Evolutionary conservation across 1,140 invertebrate genomes (phyloP).

Genomic region (Stegodyphus dumicola): DNA sequence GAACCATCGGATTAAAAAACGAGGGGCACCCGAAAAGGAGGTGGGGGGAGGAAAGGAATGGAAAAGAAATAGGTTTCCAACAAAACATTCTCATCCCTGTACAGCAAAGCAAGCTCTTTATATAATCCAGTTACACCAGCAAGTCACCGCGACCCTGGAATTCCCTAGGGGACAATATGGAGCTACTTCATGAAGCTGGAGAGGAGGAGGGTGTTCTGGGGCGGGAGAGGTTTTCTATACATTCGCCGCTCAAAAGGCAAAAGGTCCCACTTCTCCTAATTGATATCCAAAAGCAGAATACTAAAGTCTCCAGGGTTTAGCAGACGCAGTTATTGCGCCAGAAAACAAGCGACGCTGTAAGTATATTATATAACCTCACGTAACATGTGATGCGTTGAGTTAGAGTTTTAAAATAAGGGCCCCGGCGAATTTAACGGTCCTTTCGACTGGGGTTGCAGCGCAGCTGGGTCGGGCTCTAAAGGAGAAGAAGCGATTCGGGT

Average conservation of each 20-base stretch:
- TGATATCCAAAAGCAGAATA: constrained; percentile 56
- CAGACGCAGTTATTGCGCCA: background rate
- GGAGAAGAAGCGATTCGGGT: constrained; percentile 3
- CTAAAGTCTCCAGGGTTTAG: constrained; percentile 14
- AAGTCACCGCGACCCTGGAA: constrained; percentile 32
- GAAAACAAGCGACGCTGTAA: constrained; percentile 52
- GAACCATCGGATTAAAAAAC: constrained; percentile 41
- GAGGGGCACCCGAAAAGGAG: background rate
- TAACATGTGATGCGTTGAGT: constrained; percentile 56
- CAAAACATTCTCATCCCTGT: background rate
- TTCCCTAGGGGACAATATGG: constrained; percentile 36
- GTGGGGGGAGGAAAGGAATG: background rate
- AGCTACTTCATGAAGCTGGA: constrained; percentile 6
- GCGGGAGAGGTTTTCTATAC: background rate
- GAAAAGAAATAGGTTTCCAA: too few species aligned
- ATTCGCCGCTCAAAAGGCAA: constrained; percentile 14
- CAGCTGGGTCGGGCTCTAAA: constrained; percentile 35
- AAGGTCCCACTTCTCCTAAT: constrained; percentile 59
- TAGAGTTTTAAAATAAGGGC: constrained; percentile 48
- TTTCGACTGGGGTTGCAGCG: background rate
- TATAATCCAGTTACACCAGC: constrained; percentile 50
- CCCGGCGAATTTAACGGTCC: constrained; percentile 43
- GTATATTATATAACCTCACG: constrained; percentile 60
- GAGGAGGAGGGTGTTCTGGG: background rate
- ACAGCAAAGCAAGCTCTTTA: background rate